Base-by-base conservation (phyloP, 2,113 vertebrate species). In the Vidua chalybeata region DNA sequence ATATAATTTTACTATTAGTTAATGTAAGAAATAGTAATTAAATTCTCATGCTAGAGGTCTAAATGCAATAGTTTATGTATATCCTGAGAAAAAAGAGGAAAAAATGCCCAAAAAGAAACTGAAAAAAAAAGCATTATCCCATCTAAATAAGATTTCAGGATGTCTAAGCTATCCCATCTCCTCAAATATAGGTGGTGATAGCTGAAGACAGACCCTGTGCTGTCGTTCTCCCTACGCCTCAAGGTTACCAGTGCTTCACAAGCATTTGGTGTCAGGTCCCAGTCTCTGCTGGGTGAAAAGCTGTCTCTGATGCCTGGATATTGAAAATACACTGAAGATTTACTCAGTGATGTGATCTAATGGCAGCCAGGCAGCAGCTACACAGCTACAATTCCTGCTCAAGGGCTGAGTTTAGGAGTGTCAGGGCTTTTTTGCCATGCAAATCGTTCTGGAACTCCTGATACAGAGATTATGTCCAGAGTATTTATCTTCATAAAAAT, bases 191-290 rank as follows among this genome's bases (percentile, higher is more conserved):
- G 18, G 55, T 31, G 55, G 28, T 30, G 49, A 73, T 1, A 39
- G 35, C 55, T 61, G 69, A 67, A 78, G 45, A 85, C 11, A 92
- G 80, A 73, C 20, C 11, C 33, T 26, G 37, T 7, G 72, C 33
- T 66, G 15, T 46, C 1, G 0, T 24, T 84, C 35, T 56, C 84
- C 51, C 43, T 48, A 0, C 0, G 2, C n/a, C 58, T 83, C 71
- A 76, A 85, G 74, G 71, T 88, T 73, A 46, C 37, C 11, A 45
- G 15, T 2, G 66, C 52, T 81, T 39, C 6, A 1, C n/a, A 85
- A 62, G 75, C 26, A 21, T 6, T 33, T 58, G n/a, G 28, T 77
- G 78, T 54, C 74, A 73, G 61, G 24, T 21, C 35, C 41, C 33
- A 7, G 52, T 2, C 28, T n/a, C 37, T 81, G 45, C 62, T 46